phyloP scores from a whole-genome alignment of 2,888 invertebrate genomes.

The Chaetoderma sp. region DNA sequence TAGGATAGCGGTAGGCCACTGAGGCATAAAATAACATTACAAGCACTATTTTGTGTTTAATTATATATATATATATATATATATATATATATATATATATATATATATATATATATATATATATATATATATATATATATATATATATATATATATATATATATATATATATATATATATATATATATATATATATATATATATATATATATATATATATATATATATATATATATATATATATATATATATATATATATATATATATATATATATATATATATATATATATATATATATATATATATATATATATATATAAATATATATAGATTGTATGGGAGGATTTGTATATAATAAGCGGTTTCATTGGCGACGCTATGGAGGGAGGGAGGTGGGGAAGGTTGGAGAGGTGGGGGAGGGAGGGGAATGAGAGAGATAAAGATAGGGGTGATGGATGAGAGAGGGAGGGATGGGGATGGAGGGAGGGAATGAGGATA shows the following conservation, averaged over 20 bases:
- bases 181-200: not conserved
- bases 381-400: no score
- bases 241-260: not conserved
- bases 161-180: not conserved
- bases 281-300: not conserved
- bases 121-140: conserved; percentile 4
- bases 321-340: not conserved
- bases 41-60: not conserved
- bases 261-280: not conserved
- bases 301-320: conserved; percentile 1
- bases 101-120: not conserved
- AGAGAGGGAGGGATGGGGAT: not conserved
- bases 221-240: not conserved
- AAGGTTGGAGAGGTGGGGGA: not conserved
- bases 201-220: not conserved
- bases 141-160: not conserved
- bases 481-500: not conserved
- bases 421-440: not conserved
- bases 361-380: no score
- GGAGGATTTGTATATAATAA: not conserved
- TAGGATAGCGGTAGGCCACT: no score
- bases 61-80: not conserved
- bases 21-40: no score
- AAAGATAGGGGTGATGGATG: not conserved
- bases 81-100: not conserved